Conservation (phyloP, 92 coral and sea anemone genomes). For the Anthopleura xanthogrammica region DNA sequence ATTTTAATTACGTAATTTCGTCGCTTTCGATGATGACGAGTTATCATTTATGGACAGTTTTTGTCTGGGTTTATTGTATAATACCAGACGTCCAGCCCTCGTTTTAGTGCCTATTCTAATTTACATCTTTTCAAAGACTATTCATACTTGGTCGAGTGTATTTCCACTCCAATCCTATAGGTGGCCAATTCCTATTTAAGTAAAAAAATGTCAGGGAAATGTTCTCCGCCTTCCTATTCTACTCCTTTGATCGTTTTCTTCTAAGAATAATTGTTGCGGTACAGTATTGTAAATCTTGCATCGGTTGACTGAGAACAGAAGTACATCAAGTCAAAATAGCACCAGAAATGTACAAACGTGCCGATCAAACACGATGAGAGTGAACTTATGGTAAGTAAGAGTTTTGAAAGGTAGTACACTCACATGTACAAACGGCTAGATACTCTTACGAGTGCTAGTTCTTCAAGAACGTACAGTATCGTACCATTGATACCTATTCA, state of each 20-base stretch:
- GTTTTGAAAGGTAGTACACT: not conserved
- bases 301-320: conserved; percentile 15
- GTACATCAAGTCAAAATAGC: not conserved
- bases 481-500: not conserved
- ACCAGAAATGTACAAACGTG: conserved; percentile 5
- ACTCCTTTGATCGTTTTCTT: not conserved
- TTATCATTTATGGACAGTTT: conserved; percentile 23
- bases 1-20: conserved; percentile 19
- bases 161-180: not conserved
- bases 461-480: not conserved
- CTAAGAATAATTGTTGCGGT: conserved; percentile 3
- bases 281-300: not conserved
- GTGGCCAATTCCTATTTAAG: not conserved
- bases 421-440: not conserved
- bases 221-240: conserved; percentile 9
- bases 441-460: not conserved
- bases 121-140: conserved; percentile 20
- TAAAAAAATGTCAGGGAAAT: not conserved
- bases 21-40: not conserved
- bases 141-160: not conserved
- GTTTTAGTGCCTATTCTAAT: conserved; percentile 28
- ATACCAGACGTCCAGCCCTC: conserved; percentile 40
- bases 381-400: not conserved
- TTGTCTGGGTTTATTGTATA: conserved; percentile 33
- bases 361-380: not conserved